Conservation (phyloP, 1,140 invertebrate species). For the Chlorops oryzae region DNA sequence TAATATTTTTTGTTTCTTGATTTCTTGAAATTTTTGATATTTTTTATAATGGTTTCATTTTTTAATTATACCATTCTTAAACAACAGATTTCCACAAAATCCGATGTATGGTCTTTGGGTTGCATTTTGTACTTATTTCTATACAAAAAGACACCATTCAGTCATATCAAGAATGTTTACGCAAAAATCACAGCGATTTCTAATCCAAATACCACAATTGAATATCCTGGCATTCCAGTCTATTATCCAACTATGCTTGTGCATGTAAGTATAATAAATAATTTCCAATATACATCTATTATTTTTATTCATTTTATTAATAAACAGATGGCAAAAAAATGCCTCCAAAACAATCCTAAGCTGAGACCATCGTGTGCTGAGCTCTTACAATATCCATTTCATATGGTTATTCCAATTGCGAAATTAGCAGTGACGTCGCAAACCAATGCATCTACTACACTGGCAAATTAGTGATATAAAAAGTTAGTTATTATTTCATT, state of each 20-base stretch:
- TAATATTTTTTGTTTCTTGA: neutral
- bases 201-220: slow-evolving; percentile 67
- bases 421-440: slow-evolving; percentile 27
- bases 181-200: slow-evolving; percentile 79
- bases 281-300: neutral
- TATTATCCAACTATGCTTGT: slow-evolving; percentile 39
- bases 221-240: slow-evolving; percentile 56
- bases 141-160: slow-evolving; percentile 87
- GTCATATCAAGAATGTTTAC: slow-evolving; percentile 68
- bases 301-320: slow-evolving; percentile 3
- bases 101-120: slow-evolving; percentile 96
- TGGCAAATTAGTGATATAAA: too few relatives aligned
- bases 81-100: slow-evolving; percentile 77
- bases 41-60: neutral
- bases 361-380: slow-evolving; percentile 65
- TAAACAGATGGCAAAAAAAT: slow-evolving; percentile 59
- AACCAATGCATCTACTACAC: too few relatives aligned
- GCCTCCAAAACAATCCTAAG: slow-evolving; percentile 65
- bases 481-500: too few relatives aligned
- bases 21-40: neutral
- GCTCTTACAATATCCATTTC: slow-evolving; percentile 62
- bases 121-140: slow-evolving; percentile 93
- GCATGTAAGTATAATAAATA: slow-evolving; percentile 49
- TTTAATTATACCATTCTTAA: slow-evolving; percentile 9
- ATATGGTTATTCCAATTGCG: slow-evolving; percentile 43